Percentiles rank a stretch among this genome's conserved stretches.
Evolutionary conservation across 2,888 invertebrate genomes (phyloP).

Genomic region (Bimastos eiseni): DNA sequence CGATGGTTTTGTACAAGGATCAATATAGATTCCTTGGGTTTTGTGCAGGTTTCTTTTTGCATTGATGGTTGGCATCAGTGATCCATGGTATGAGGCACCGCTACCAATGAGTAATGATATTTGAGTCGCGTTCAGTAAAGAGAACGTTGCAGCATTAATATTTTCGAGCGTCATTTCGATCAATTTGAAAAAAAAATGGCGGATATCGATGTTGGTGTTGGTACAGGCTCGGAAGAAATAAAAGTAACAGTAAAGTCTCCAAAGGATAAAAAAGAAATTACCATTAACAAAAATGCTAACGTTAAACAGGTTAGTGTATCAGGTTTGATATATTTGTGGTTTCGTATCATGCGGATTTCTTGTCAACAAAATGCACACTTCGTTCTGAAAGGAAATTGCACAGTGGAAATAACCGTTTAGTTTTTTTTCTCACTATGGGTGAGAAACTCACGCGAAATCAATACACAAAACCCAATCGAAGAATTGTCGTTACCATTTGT

Average conservation of each 20-base stretch:
- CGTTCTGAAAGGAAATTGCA: no score
- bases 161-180: not conserved
- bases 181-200: not conserved
- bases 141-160: no score
- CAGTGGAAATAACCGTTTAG: not conserved
- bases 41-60: no score
- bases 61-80: no score
- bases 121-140: no score
- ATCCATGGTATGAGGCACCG: no score
- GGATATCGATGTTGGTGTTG: not conserved
- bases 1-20: no score
- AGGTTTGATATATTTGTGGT: not conserved
- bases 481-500: not conserved
- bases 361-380: not conserved
- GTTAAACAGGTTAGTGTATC: not conserved
- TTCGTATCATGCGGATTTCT: not conserved
- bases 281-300: not conserved
- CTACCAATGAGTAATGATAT: no score
- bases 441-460: not conserved
- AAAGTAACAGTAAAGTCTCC: not conserved
- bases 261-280: slow-evolving; percentile 14
- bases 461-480: not conserved
- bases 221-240: not conserved
- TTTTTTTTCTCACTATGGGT: not conserved
- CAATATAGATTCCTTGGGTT: no score